Evolutionary conservation across 2,113 vertebrate genomes (phyloP), one percentile per base, ranked within the genome.

Genomic region (Lathamus discolor): DNA sequence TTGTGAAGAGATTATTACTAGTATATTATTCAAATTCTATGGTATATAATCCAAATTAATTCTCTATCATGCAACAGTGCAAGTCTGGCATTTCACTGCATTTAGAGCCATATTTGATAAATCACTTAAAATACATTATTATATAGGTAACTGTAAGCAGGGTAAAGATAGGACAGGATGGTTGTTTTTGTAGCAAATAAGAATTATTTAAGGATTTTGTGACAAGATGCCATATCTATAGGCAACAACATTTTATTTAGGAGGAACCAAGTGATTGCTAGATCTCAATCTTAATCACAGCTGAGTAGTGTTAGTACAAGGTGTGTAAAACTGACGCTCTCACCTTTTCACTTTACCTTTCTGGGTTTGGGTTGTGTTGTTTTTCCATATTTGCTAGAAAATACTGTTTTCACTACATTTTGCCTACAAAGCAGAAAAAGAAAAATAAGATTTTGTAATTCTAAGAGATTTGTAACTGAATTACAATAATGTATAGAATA

Each of bases 1-100:
- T 31, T 31, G 4, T 57, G 29, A 57, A 75, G 16, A 11, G 37
- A 51, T 74, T 54, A 3, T 9, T 69, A 6, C 0, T 59, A 15
- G 0, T 5, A 2, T 35, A 6, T 13, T 44, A 33, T 37, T 51
- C 16, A 55, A 54, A 75, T 57, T 19, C n/a, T 52, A 1, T 17
- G 16, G 23, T 37, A 41, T 49, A 24, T 66, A 63, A 63, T 49
- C 27, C 37, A 63, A 5, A 5, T 54, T 83, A 85, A 25, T 66
- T 79, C 16, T 33, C 43, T 76, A 17, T 31, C 8, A 4, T 35
- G 25, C 29, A 10, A 68, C n/a, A 57, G 8, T 67, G 15, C 46
- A 54, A 39, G 20, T 44, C 27, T 64, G 24, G 24, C 25, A 67
- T 67, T 93, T 78, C 15, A 48, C 41, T 54, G 81, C 52, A 68